phyloP scores from a whole-genome alignment of 2,888 invertebrate genomes.

The Nephrotoma guestfalica region DNA sequence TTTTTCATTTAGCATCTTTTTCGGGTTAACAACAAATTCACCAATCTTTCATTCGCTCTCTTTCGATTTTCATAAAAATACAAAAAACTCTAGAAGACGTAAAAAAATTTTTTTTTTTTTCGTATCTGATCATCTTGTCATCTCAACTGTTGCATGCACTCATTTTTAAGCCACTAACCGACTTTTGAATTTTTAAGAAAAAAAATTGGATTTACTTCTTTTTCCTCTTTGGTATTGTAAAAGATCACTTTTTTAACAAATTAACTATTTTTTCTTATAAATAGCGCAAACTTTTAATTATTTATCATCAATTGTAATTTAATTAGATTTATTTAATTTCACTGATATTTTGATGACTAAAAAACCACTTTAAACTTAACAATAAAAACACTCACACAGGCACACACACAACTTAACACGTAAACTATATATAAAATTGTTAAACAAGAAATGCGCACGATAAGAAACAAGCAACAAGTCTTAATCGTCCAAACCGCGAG shows the following conservation, averaged over 20 bases:
- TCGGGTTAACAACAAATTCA: neutral
- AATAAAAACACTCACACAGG: neutral
- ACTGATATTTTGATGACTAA: neutral
- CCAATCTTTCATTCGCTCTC: neutral
- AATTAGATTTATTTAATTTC: neutral
- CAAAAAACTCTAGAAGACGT: neutral
- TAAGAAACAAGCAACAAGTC: neutral
- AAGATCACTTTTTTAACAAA: neutral
- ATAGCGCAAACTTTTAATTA: neutral
- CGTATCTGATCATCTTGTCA: slow-evolving; percentile 1
- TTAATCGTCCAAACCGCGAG: neutral
- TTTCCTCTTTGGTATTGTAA: neutral
- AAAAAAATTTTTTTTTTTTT: neutral
- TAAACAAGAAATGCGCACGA: neutral
- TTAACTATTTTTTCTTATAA: neutral
- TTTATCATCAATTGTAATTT: neutral
- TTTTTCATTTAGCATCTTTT: neutral
- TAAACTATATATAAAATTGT: neutral
- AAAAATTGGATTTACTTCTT: neutral
- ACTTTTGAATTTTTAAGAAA: neutral
- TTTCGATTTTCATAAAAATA: neutral
- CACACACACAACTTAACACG: neutral
- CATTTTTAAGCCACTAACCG: slow-evolving; percentile 7
- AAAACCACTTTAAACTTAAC: neutral
- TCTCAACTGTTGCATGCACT: slow-evolving; percentile 3